Evolutionary conservation across 2,888 invertebrate genomes (phyloP), one percentile per base, ranked within the genome.

Genomic region (Lacanobia oleracea): DNA sequence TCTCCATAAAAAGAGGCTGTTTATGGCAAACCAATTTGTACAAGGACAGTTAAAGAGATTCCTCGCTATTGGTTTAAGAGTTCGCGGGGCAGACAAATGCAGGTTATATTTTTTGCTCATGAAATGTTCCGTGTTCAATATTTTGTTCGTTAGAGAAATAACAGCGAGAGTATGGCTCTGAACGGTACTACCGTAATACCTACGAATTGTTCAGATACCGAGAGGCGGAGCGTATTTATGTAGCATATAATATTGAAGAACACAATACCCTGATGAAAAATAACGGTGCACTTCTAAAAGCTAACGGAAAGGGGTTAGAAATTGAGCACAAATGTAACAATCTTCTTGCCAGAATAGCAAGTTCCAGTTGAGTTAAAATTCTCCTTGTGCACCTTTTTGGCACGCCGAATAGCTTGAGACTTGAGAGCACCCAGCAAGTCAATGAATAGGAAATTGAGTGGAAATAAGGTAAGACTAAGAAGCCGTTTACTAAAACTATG

Each of bases 11-110:
- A 59, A 63, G 53, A 63, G 66, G 40, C 53, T 74, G 67, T 67
- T 74, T 75, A 67, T 74, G 33, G 80, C 80, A 77, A 74, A 59
- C 56, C 77, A 67, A 77, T 77, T 79, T 77, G 62, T 74, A 63
- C 50, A 72, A 76, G 51, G 77, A 66, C 74, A 67, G 75, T 57
- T 66, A 33, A 66, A 79, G 48, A 79, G 76, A 79, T 79, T 77
- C 66, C 59, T 80, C 48, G 59, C 62, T 63, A 67, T 74, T 74
- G 66, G 57, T 50, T 67, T 79, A 59, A 3, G 62, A 79, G 27
- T 50, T 74, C 37, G 67, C 63, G 23, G 67, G 53, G 14, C 43
- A 54, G 62, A 62, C 57, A 62, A 74, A 77, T 53, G 57, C 62
- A 67, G 59, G 51, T 66, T 66, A 33, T 27, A 57, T 73, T 67